Evolutionary conservation across 2,888 invertebrate genomes (phyloP).

Genomic region (Sinhomidia bicolor): DNA sequence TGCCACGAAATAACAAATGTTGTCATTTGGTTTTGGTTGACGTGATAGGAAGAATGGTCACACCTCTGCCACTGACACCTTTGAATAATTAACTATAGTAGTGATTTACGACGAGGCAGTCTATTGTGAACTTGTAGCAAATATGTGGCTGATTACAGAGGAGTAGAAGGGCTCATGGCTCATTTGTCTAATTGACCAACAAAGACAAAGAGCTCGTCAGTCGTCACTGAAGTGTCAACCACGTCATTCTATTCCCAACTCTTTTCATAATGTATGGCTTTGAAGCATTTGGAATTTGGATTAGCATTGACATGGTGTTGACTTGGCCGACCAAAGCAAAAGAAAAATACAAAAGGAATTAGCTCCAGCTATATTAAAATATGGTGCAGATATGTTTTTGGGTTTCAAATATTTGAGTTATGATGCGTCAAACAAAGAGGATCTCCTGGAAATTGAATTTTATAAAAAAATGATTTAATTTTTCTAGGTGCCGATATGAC

Average conservation of each 20-base stretch:
- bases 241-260: too few species aligned
- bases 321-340: too few species aligned
- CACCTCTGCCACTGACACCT: constrained; percentile 49
- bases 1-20: neutral
- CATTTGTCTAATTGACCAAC: constrained; percentile 13
- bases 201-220: neutral
- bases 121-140: neutral
- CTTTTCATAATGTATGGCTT: too few species aligned
- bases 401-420: too few species aligned
- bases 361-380: too few species aligned
- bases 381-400: too few species aligned
- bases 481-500: constrained; percentile 78
- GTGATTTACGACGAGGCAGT: constrained; percentile 19
- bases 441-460: too few species aligned
- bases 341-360: too few species aligned
- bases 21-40: neutral
- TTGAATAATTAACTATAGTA: constrained; percentile 49
- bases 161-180: neutral
- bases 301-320: too few species aligned
- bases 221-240: neutral
- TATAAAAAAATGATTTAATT: neutral
- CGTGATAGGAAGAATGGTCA: constrained; percentile 55
- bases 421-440: too few species aligned
- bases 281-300: too few species aligned
- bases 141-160: neutral